Conservation (phyloP, 1,140 invertebrate species). For the Macrobrachium rosenbergii region DNA sequence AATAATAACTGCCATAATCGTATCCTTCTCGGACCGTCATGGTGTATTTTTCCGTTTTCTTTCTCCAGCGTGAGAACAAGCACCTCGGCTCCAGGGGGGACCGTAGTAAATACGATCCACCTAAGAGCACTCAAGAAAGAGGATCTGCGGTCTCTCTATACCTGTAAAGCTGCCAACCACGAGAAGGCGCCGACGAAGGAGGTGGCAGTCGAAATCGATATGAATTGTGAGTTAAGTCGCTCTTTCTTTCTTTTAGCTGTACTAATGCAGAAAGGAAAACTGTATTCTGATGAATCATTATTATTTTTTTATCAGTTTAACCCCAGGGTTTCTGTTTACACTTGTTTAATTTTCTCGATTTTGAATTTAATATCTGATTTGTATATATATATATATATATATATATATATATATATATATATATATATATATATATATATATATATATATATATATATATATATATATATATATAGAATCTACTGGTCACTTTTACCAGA, state of each 20-base stretch:
- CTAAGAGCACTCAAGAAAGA: slow-evolving; percentile 60
- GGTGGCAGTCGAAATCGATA: slow-evolving; percentile 58
- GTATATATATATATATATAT: slow-evolving; percentile 42
- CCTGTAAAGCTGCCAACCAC: slow-evolving; percentile 59
- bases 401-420: slow-evolving; percentile 21
- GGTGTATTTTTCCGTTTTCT: background rate
- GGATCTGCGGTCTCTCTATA: slow-evolving; percentile 52
- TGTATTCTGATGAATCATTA: background rate
- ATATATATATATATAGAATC: slow-evolving; percentile 40
- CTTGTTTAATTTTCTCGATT: too few species aligned
- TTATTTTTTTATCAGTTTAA: background rate
- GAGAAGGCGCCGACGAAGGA: slow-evolving; percentile 58
- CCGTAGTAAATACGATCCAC: slow-evolving; percentile 59
- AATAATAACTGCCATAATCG: too few species aligned
- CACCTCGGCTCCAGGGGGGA: slow-evolving; percentile 1
- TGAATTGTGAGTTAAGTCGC: slow-evolving; percentile 63
- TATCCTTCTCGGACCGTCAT: background rate
- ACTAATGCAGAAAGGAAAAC: background rate
- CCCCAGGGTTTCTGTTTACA: too few species aligned
- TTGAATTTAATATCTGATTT: background rate
- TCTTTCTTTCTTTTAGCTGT: background rate
- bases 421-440: slow-evolving; percentile 8
- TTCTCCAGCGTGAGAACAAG: background rate
- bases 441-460: slow-evolving; percentile 21
- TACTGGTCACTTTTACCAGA: too few species aligned